Evolutionary conservation across 2,113 vertebrate genomes (phyloP).

Genomic region (Centropus bengalensis): DNA sequence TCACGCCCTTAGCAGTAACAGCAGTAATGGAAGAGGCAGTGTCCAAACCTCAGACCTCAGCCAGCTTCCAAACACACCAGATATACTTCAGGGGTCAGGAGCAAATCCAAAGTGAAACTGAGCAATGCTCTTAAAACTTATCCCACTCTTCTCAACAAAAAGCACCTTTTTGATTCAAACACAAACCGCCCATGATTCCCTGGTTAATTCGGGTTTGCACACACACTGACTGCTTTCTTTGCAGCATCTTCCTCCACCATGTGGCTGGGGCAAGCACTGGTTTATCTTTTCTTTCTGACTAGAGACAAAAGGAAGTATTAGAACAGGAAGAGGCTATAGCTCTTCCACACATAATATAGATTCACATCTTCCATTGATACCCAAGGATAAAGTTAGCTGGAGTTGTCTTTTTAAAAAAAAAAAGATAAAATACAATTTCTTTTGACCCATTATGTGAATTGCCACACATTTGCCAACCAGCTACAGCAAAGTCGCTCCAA

Average conservation of each 20-base stretch:
- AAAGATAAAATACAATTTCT: not conserved
- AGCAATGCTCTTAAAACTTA: accelerated
- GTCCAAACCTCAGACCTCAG: not conserved
- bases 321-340: not conserved
- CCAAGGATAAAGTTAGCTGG: accelerated
- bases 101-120: not conserved
- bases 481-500: not conserved
- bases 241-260: not conserved
- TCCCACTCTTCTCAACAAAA: not conserved
- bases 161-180: not conserved
- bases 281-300: not conserved
- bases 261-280: not conserved
- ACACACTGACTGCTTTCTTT: not conserved
- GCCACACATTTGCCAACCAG: not conserved
- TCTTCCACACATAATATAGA: not conserved
- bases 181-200: not conserved
- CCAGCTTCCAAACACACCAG: not conserved
- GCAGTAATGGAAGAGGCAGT: accelerated
- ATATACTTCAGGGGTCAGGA: not conserved
- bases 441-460: not conserved
- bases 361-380: not conserved
- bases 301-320: not conserved
- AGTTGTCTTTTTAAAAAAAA: not conserved
- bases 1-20: not conserved
- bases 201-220: not conserved